phyloP scores from a whole-genome alignment of 2,113 vertebrate genomes.

The Saimiri boliviensis region DNA sequence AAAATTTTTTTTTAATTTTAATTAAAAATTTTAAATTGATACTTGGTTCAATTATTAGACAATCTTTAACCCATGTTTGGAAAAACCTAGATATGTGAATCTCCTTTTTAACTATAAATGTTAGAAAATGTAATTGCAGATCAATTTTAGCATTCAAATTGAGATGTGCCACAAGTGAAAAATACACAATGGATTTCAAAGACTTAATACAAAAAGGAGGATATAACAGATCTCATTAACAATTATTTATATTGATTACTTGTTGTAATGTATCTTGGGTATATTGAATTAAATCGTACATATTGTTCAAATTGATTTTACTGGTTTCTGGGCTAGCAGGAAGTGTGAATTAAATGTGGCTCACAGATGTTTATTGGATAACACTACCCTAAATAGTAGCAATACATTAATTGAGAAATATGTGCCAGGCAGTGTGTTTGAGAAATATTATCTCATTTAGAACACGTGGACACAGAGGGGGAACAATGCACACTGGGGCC shows the following conservation, averaged over 20 bases:
- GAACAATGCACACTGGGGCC: no score
- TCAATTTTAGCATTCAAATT: neutral
- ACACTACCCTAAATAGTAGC: neutral
- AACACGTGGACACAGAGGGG: no score
- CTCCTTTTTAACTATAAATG: neutral
- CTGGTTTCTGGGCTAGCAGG: neutral
- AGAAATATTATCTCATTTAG: neutral
- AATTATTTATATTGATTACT: neutral
- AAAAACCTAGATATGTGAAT: neutral
- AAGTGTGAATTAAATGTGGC: neutral
- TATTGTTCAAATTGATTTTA: neutral
- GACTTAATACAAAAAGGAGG: neutral
- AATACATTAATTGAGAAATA: neutral
- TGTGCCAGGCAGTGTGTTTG: neutral
- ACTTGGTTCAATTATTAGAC: neutral
- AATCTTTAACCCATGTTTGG: neutral
- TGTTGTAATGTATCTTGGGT: neutral
- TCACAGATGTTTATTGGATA: neutral
- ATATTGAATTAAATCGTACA: neutral
- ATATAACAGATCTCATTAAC: neutral
- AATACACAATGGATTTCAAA: neutral
- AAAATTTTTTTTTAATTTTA: neutral
- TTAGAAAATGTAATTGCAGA: neutral
- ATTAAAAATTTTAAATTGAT: neutral
- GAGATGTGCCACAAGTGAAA: neutral